These are phyloP conservation scores for Lepus townsendii DNA, from an alignment of 2,797 vertebrate genomes.

Conservation along the genomic window DNA sequence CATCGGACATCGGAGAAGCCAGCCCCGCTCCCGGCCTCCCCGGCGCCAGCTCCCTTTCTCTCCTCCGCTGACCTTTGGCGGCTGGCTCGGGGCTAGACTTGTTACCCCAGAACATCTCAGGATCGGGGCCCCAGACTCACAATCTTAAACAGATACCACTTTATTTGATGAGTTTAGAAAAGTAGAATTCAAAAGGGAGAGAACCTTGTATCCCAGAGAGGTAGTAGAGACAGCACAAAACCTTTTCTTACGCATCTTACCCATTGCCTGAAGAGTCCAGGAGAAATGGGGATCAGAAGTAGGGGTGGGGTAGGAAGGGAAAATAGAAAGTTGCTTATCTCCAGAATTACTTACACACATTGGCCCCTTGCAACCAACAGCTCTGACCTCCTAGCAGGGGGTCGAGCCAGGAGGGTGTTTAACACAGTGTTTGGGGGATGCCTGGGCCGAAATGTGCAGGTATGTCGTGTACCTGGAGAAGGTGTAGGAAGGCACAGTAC, in stretches of 20 bases:
- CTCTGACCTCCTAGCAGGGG: constrained; percentile 7
- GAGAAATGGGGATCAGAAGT: neutral
- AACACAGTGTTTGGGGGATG: neutral
- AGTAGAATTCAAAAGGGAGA: constrained; percentile 44
- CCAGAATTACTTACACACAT: constrained; percentile 25
- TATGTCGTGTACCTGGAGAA: neutral
- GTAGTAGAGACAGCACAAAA: constrained; percentile 17
- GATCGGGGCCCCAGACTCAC: neutral
- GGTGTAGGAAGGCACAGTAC: constrained; percentile 11
- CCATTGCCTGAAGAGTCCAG: constrained; percentile 46
- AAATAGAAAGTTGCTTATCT: constrained; percentile 23
- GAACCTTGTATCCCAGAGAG: neutral
- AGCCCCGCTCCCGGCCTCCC: neutral
- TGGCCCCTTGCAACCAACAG: constrained; percentile 9
- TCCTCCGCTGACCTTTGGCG: neutral
- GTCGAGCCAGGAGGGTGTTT: neutral
- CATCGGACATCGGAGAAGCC: neutral
- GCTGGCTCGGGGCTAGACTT: too few species aligned
- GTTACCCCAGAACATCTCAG: too few species aligned
- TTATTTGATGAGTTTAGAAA: constrained; percentile 81
- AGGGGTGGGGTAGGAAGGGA: neutral
- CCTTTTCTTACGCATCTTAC: neutral
- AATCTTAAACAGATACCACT: constrained; percentile 61
- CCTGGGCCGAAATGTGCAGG: constrained; percentile 1
- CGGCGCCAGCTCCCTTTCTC: neutral